Conservation (phyloP, 2,797 vertebrate genomes). For the Percopsis omiscomaycus region DNA sequence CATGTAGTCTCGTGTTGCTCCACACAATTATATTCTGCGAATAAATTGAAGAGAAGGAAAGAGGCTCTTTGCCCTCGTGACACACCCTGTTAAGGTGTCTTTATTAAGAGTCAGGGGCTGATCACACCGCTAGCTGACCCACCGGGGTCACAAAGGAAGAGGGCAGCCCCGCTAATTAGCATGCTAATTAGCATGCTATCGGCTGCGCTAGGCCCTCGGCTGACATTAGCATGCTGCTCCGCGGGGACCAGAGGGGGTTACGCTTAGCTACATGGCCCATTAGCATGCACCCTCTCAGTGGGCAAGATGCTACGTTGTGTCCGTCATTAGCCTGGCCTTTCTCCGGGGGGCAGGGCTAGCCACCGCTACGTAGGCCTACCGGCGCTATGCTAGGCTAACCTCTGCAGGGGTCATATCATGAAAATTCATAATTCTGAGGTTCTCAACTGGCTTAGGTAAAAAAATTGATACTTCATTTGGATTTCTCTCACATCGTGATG, state of each 20-base stretch:
- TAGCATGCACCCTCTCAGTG: conserved; percentile 54
- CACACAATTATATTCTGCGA: too few relatives aligned
- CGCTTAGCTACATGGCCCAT: conserved; percentile 52
- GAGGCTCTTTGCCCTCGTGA: conserved; percentile 85
- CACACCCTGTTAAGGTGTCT: conserved; percentile 93
- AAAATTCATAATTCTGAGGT: neutral
- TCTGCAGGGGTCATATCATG: neutral
- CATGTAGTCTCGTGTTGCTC: too few relatives aligned
- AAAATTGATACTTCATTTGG: too few relatives aligned
- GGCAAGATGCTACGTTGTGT: conserved; percentile 26
- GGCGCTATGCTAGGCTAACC: too few relatives aligned
- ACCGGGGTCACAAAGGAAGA: conserved; percentile 91
- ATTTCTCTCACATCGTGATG: too few relatives aligned
- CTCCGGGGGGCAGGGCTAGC: neutral
- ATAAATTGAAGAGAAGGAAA: conserved; percentile 65
- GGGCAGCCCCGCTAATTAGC: conserved; percentile 76
- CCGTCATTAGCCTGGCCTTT: conserved; percentile 36
- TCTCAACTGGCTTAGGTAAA: too few relatives aligned
- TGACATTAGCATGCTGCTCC: conserved; percentile 68
- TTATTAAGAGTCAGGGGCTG: conserved; percentile 99
- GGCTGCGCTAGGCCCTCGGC: conserved; percentile 81
- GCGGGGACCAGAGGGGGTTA: conserved; percentile 51
- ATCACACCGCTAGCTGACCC: conserved; percentile 97
- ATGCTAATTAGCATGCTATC: conserved; percentile 96
- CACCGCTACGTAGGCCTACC: neutral